phyloP scores from a whole-genome alignment of 2,888 invertebrate genomes.

The Drosophila fungiperda region DNA sequence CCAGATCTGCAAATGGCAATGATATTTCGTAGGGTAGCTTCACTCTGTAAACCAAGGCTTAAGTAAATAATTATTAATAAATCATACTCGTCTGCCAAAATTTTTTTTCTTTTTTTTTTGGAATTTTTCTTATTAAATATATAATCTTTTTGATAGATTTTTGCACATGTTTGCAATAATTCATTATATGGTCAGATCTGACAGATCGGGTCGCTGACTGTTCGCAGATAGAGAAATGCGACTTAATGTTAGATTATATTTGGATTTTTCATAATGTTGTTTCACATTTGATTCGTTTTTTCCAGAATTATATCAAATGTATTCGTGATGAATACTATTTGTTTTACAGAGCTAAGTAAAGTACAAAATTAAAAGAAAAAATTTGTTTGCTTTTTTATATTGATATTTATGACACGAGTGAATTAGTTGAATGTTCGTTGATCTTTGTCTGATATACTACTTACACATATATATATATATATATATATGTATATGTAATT shows the following conservation, averaged over 20 bases:
- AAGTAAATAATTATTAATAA: constrained; percentile 55
- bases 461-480: not conserved
- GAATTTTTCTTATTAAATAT: constrained; percentile 66
- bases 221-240: constrained; percentile 17
- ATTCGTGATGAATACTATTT: not conserved
- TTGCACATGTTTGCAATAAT: constrained; percentile 76
- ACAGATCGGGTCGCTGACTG: constrained; percentile 55
- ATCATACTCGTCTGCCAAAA: constrained; percentile 54
- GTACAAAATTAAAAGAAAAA: not conserved
- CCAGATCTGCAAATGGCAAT: not conserved
- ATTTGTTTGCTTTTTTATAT: too few species aligned
- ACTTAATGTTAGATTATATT: constrained; percentile 18
- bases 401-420: not conserved
- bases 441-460: not conserved
- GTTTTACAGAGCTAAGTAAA: not conserved
- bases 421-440: not conserved
- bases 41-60: constrained; percentile 37
- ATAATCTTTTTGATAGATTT: constrained; percentile 67
- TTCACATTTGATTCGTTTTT: not conserved
- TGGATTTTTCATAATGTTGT: not conserved
- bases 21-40: not conserved
- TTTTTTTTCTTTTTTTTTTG: constrained; percentile 64
- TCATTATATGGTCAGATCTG: constrained; percentile 46
- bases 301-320: not conserved
- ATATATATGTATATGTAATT: not conserved